Evolutionary conservation across 2,113 vertebrate genomes (phyloP).

Genomic region (Coptodon bakossiorum): DNA sequence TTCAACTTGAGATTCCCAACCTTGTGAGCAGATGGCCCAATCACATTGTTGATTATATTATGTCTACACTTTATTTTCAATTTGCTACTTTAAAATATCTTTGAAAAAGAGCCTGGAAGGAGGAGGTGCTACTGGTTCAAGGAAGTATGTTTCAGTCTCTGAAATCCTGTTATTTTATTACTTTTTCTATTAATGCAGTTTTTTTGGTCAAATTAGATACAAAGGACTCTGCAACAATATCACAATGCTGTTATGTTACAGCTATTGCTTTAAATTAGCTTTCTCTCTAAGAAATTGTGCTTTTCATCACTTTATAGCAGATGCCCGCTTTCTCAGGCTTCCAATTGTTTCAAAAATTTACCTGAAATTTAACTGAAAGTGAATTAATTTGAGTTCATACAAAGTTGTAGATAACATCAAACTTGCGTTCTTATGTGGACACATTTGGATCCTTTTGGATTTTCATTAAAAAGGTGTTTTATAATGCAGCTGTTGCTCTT

Average conservation of each 20-base stretch:
- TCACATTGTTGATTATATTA: not conserved
- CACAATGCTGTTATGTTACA: not conserved
- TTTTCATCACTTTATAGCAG: not conserved
- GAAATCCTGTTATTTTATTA: not conserved
- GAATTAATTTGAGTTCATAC: not conserved
- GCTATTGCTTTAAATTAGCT: not conserved
- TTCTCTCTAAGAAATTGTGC: not conserved
- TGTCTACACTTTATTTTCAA: not conserved
- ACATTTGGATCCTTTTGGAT: not conserved
- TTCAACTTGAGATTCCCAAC: constrained; percentile 14
- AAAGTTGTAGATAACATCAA: not conserved
- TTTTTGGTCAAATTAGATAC: not conserved
- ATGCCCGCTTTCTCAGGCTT: not conserved
- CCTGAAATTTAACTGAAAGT: not conserved
- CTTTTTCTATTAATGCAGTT: not conserved
- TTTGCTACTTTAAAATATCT: not conserved
- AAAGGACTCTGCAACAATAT: not conserved
- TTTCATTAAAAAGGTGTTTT: not conserved
- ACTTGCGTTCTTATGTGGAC: not conserved
- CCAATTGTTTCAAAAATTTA: not conserved
- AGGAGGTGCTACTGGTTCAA: not conserved
- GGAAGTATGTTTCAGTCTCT: not conserved
- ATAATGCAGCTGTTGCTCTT: not conserved
- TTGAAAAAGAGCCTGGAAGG: not conserved
- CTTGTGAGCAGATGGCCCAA: not conserved